A percentile compares a stretch with the other conserved stretches of the same genome.
Evolutionary conservation across 2,888 invertebrate species (phyloP).

Genomic region (Acleris cristana): DNA sequence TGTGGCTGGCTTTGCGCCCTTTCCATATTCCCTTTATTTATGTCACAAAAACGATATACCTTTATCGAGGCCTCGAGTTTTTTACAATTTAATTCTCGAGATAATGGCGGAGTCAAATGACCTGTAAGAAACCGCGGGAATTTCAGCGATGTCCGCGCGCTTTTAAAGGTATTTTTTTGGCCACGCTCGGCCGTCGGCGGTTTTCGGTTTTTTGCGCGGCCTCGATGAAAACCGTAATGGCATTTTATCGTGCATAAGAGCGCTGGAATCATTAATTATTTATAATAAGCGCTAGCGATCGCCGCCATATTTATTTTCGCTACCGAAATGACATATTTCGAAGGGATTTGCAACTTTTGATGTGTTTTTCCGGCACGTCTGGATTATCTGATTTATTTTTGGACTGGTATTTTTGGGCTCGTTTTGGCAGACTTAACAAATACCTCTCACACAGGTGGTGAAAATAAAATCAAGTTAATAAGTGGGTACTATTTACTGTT

Average conservation of each 20-base stretch:
- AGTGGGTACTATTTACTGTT: not conserved
- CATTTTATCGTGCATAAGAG: slow-evolving; percentile 83
- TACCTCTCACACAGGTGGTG: not conserved
- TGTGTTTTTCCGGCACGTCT: slow-evolving; percentile 26
- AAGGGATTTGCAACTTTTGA: slow-evolving; percentile 22
- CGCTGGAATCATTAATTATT: slow-evolving; percentile 82
- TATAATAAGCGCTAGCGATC: slow-evolving; percentile 81
- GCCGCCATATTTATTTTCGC: slow-evolving; percentile 64
- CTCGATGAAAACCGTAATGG: slow-evolving; percentile 83
- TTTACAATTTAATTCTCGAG: slow-evolving; percentile 79
- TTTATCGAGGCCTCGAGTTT: slow-evolving; percentile 76
- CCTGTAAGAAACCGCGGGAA: slow-evolving; percentile 79
- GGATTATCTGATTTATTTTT: slow-evolving; percentile 17
- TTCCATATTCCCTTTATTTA: slow-evolving; percentile 69
- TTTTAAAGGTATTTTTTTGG: slow-evolving; percentile 78
- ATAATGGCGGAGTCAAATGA: slow-evolving; percentile 83
- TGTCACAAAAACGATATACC: slow-evolving; percentile 75
- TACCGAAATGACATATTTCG: slow-evolving; percentile 31
- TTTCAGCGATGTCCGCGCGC: slow-evolving; percentile 79
- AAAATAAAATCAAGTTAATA: not conserved
- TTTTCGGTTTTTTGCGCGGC: slow-evolving; percentile 74
- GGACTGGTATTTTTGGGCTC: slow-evolving; percentile 2
- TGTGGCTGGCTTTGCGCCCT: slow-evolving; percentile 60
- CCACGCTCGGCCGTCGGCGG: slow-evolving; percentile 72
- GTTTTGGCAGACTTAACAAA: not conserved